A percentile compares a stretch with the other conserved stretches of the same genome.
phyloP scores from a whole-genome alignment of 2,888 invertebrate genomes.

The Dynastes hyllus region DNA sequence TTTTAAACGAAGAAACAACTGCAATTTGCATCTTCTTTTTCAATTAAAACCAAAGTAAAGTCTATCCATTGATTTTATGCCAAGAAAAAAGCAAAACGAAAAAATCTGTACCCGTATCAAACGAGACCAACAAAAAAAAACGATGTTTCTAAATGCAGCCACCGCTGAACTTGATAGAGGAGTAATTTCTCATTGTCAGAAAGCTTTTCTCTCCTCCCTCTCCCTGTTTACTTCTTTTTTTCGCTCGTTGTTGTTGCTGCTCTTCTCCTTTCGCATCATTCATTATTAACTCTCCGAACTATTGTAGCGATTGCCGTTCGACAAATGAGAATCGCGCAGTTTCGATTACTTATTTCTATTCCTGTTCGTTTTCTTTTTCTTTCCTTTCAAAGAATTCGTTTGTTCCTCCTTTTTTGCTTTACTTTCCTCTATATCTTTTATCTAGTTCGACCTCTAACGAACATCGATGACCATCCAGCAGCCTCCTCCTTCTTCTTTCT shows the following conservation, averaged over 20 bases:
- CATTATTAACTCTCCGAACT: constrained; percentile 33
- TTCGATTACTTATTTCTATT: constrained; percentile 45
- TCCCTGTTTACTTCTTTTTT: constrained; percentile 31
- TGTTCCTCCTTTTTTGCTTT: no score
- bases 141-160: constrained; percentile 7
- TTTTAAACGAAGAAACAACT: no score
- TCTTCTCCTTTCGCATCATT: constrained; percentile 29
- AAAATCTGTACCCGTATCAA: constrained; percentile 2
- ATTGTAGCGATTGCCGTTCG: constrained; percentile 39
- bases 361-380: constrained; percentile 5
- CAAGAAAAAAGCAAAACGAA: no score
- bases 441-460: constrained; percentile 54
- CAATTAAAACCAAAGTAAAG: no score
- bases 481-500: not conserved
- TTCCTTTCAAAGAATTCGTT: constrained; percentile 6
- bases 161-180: constrained; percentile 24
- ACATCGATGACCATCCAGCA: constrained; percentile 60
- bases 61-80: no score
- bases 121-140: constrained; percentile 1
- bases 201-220: no score
- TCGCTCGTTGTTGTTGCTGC: not conserved
- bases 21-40: no score
- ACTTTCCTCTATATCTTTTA: not conserved
- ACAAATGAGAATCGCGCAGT: constrained; percentile 41
- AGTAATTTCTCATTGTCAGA: constrained; percentile 37